Evolutionary conservation across 2,888 invertebrate species (phyloP), one percentile per base, ranked within the genome.

Genomic region (Cephus nigrinus): DNA sequence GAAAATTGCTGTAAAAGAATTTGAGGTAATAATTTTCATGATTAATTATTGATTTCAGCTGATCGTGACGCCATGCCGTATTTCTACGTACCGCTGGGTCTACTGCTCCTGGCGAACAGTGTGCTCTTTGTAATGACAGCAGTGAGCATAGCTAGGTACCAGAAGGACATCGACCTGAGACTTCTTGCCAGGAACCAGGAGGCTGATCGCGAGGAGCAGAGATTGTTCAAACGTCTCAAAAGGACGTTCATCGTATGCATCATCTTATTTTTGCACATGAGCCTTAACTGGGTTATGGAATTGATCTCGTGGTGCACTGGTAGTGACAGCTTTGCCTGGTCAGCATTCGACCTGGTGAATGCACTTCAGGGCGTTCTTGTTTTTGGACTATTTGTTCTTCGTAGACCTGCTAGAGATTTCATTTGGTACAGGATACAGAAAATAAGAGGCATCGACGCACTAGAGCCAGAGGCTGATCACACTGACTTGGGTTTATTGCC

Each of bases 251-350:
- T 93, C 12, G 93, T 94, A 75, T 93, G 94, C 83, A 92, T 94
- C 81, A 91, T 94, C 69, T 92, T 96, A 11, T 95, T 94, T 77
- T 92, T 94, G 80, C 93, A 95, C 80, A 95, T 95, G 94, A 94
- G 95, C 0, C 91, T 95, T 12, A 95, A 95, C 75, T 96, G 96
- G 96, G 92, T 94, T 40, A 92, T 95, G 89, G 96, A 96, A 89
- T 92, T 95, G 81, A 93, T 95, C 0, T 95, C 95, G 0, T 95
- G 94, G 93, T 93, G 93, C 74, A 93, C 93, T 0, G 94, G 93
- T 0, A 93, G 93, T 75, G 92, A 93, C 76, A 89, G 93, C 0
- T 88, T 92, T 1, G 92, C 92, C 30, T 94, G 95, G 93, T 93
- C 94, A 0, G 92, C 95, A 32, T 94, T 95, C 84, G 95, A 95